These are phyloP conservation scores for Chionis minor DNA, from an alignment of 2,113 vertebrate species.

Conservation along the genomic window DNA sequence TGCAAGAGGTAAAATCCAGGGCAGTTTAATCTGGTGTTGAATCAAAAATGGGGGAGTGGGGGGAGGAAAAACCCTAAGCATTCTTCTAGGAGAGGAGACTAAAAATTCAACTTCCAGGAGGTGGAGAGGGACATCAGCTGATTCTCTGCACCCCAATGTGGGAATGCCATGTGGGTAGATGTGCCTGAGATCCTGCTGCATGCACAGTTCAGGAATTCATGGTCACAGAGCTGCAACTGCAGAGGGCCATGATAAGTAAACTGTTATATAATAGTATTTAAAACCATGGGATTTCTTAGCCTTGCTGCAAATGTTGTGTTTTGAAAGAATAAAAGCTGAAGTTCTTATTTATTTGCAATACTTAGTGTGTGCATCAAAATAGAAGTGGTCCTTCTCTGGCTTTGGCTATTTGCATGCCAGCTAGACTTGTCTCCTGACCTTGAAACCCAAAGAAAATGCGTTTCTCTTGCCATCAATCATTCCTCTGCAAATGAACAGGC, in stretches of 20 bases:
- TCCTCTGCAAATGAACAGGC: not conserved
- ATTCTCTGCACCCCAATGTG: not conserved
- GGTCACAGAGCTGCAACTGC: not conserved
- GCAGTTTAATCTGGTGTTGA: not conserved
- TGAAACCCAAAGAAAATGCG: not conserved
- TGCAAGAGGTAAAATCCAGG: not conserved
- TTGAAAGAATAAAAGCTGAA: not conserved
- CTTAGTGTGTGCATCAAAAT: not conserved
- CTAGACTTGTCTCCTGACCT: slow-evolving; percentile 17
- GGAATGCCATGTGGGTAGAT: not conserved
- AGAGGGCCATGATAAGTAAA: not conserved
- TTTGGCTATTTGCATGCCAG: not conserved
- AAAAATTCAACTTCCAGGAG: not conserved
- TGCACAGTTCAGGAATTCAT: not conserved
- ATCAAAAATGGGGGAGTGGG: not conserved
- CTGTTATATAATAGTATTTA: not conserved
- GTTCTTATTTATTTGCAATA: not conserved
- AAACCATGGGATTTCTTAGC: not conserved
- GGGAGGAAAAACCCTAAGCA: not conserved
- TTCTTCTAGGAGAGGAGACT: not conserved
- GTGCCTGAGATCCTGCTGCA: not conserved
- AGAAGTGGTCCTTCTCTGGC: not conserved
- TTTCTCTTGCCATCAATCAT: not conserved
- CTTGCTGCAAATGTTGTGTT: not conserved
- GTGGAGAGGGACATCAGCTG: not conserved